These are phyloP conservation scores for Chloroclysta siterata DNA, from an alignment of 2,888 invertebrate species.

Conservation along the genomic window DNA sequence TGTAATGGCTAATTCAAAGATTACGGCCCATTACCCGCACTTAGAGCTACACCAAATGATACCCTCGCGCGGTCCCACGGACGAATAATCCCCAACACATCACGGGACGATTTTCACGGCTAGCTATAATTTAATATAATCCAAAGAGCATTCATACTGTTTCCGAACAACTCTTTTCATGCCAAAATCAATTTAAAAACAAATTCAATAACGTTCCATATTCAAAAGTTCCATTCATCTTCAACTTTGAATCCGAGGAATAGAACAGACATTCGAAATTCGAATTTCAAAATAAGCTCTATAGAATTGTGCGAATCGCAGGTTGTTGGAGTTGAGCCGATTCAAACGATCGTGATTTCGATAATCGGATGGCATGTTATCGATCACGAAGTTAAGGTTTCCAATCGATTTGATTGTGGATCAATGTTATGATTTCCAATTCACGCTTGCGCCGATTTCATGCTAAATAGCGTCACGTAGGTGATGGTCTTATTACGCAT, in stretches of 20 bases:
- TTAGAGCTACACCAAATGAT: constrained; percentile 77
- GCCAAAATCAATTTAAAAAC: constrained; percentile 50
- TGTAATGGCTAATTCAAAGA: constrained; percentile 79
- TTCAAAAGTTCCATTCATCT: constrained; percentile 21
- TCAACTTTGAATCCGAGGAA: constrained; percentile 39
- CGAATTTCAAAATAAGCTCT: constrained; percentile 46
- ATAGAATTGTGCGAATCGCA: constrained; percentile 44
- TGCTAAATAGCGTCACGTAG: constrained; percentile 84
- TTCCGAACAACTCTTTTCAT: constrained; percentile 47
- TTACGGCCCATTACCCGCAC: constrained; percentile 75
- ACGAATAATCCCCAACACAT: constrained; percentile 80
- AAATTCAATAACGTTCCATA: constrained; percentile 31
- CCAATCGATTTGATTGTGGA: constrained; percentile 81
- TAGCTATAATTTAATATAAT: constrained; percentile 84
- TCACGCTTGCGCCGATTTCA: constrained; percentile 81
- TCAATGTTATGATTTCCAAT: constrained; percentile 84
- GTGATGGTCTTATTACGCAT: constrained; percentile 61
- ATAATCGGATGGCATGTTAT: constrained; percentile 80
- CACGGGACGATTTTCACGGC: constrained; percentile 83
- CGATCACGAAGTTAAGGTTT: constrained; percentile 81
- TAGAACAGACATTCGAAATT: constrained; percentile 57
- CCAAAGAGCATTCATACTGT: constrained; percentile 76
- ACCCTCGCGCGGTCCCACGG: constrained; percentile 78
- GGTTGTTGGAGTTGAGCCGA: constrained; percentile 46
- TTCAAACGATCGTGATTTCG: constrained; percentile 80